Evolutionary conservation across 1,140 invertebrate genomes (phyloP), one percentile per base, ranked within the genome.

Genomic region (Drosophila biarmipes): DNA sequence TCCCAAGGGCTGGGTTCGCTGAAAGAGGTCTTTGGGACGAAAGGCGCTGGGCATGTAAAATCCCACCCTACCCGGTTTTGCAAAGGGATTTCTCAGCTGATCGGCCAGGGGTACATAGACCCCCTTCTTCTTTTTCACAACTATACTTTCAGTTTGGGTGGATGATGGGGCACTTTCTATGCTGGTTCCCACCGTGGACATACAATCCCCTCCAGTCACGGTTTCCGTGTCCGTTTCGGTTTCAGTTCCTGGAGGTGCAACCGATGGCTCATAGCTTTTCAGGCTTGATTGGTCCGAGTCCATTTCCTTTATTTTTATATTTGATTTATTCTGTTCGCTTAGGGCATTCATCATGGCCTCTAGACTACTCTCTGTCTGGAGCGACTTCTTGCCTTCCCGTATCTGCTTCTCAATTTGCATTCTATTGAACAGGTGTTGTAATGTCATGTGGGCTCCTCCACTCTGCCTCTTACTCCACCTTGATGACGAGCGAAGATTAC

Each of bases 391-490:
- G 15, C 21, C 3, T n/a, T 21, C 10, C n/a, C n/a, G 1, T 2
- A 7, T 8, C 27, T 27, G 0, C 21, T 27, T 19, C 1, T n/a
- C 3, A 2, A 1, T 14, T n/a, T 19, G 0, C 11, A 6, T 7
- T 11, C 38, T 35, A 0, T 6, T 2, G 12, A 3, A 10, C 2
- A 24, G 5, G 0, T 2, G 31, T 12, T 35, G 2, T 2, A 24
- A 11, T 4, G 24, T 21, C 2, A 51, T 4, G 11, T 64, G 51
- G 12, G 74, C 73, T 12, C 78, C 78, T 2, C 78, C 78, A 1
- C 52, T 6, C 27, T 61, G 35, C 12, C 43, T 24, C 7, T 31
- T 38, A 3, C 48, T 21, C 2, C 19, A 14, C 14, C 53, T n/a
- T 1, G 4, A 14, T 2, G 40, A 10, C 2, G 6, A 24, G 0